phyloP scores from a whole-genome alignment of 1,140 invertebrate genomes.

The Carposina sasakii region DNA sequence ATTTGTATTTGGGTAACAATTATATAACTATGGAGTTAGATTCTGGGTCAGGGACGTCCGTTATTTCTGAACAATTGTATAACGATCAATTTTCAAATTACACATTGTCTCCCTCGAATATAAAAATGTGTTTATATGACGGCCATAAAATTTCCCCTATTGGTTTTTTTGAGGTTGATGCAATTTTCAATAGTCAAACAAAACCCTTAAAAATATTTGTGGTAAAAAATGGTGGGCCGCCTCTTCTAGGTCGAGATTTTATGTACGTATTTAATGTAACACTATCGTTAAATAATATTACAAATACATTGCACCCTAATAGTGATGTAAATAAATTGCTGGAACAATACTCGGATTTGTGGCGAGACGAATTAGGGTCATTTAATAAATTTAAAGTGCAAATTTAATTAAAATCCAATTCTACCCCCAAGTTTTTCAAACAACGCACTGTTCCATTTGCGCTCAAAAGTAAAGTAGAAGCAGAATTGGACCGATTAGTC shows the following conservation, averaged over 20 bases:
- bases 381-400: constrained; percentile 34
- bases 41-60: neutral
- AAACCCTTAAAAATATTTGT: neutral
- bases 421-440: constrained; percentile 29
- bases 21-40: constrained; percentile 2
- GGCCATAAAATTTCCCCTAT: neutral
- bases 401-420: constrained; percentile 21
- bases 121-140: neutral
- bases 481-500: constrained; percentile 23
- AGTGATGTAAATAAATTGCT: constrained; percentile 8
- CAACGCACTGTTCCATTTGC: constrained; percentile 26
- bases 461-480: constrained; percentile 19
- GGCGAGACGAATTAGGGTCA: constrained; percentile 25
- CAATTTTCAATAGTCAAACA: neutral
- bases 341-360: constrained; percentile 19
- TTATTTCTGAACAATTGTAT: constrained; percentile 7
- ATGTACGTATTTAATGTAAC: constrained; percentile 24
- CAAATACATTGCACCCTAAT: neutral
- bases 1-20: neutral
- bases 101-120: neutral
- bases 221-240: constrained; percentile 18
- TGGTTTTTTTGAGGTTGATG: neutral
- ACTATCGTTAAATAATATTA: constrained; percentile 11
- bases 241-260: constrained; percentile 33
- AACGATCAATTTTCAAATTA: neutral